Evolutionary conservation across 2,113 vertebrate species (phyloP).

Genomic region (Axis porcinus): DNA sequence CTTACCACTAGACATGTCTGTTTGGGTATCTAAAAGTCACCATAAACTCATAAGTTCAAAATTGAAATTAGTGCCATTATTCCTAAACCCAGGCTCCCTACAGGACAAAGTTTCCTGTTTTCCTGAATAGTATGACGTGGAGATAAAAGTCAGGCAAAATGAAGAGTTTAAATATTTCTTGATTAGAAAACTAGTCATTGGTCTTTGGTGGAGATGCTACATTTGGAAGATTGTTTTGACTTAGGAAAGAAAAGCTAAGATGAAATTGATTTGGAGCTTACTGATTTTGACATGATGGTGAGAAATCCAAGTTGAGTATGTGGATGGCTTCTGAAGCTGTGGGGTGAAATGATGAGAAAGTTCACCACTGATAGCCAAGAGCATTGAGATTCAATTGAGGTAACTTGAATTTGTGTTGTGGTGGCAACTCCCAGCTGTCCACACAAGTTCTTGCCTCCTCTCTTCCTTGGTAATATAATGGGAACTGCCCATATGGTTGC

Average conservation of each 20-base stretch:
- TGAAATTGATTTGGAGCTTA: neutral
- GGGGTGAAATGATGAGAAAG: neutral
- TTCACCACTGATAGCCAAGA: neutral
- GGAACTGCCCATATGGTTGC: neutral
- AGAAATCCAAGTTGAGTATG: neutral
- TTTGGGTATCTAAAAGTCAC: neutral
- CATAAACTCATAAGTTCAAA: neutral
- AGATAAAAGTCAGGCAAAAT: neutral
- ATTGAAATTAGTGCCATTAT: neutral
- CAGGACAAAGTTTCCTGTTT: neutral
- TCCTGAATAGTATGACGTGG: neutral
- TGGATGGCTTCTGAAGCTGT: neutral
- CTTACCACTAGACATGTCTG: neutral
- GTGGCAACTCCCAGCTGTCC: neutral
- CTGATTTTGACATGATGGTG: neutral
- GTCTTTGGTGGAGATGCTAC: neutral
- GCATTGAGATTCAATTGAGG: neutral
- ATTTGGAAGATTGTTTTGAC: neutral
- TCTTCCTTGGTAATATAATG: neutral
- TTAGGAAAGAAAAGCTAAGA: neutral
- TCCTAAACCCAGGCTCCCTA: neutral
- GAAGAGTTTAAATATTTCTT: neutral
- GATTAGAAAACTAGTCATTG: neutral
- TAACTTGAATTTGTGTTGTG: neutral
- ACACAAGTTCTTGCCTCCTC: neutral